phyloP scores from a whole-genome alignment of 2,113 vertebrate species.

The Platichthys flesus region DNA sequence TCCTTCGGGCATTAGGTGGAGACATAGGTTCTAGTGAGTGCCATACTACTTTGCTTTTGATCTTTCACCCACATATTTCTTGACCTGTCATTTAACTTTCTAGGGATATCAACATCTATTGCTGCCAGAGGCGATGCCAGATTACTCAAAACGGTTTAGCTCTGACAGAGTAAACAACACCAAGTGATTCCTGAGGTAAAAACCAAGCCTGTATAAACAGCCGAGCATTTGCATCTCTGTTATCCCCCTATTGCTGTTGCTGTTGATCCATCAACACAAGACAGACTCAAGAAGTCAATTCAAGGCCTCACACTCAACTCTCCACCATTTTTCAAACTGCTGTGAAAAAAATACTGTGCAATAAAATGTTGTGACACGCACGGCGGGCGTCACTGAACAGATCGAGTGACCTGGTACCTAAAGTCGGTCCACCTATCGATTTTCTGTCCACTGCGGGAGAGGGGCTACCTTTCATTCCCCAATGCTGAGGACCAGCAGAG shows the following conservation, averaged over 20 bases:
- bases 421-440: conserved; percentile 52
- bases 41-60: too few species aligned
- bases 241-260: neutral
- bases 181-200: neutral
- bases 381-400: conserved; percentile 23
- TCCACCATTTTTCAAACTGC: conserved; percentile 1
- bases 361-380: conserved; percentile 37
- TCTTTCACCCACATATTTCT: too few species aligned
- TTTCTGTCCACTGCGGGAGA: conserved; percentile 45
- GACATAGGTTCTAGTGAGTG: too few species aligned
- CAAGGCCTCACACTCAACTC: conserved; percentile 29
- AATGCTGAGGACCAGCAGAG: conserved; percentile 60
- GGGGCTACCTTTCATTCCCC: conserved; percentile 69
- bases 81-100: too few species aligned
- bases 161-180: neutral
- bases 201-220: neutral
- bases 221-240: conserved; percentile 8
- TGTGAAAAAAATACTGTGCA: neutral
- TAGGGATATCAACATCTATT: too few species aligned
- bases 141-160: too few species aligned
- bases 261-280: conserved; percentile 1
- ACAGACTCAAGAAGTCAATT: conserved; percentile 1
- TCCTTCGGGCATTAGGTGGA: too few species aligned
- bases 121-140: too few species aligned
- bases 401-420: conserved; percentile 33